A percentile compares a stretch with the other conserved stretches of the same genome.
Evolutionary conservation across 2,888 invertebrate genomes (phyloP).

Genomic region (Orthosia gothica): DNA sequence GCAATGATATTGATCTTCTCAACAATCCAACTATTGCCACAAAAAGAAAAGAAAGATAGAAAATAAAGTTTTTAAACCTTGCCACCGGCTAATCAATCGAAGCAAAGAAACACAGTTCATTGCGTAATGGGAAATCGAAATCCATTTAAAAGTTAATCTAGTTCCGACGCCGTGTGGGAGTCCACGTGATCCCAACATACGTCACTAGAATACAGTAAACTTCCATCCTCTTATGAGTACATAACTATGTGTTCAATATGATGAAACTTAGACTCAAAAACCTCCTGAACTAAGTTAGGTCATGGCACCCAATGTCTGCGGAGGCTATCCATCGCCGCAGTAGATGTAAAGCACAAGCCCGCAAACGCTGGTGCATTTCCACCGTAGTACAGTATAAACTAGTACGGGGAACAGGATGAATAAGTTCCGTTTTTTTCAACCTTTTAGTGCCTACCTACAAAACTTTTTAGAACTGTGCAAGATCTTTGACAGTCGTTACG

Average conservation of each 20-base stretch:
- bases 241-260: not conserved
- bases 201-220: constrained; percentile 6
- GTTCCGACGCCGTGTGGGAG: constrained; percentile 26
- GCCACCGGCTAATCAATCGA: constrained; percentile 18
- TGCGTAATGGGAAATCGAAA: constrained; percentile 45
- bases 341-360: not conserved
- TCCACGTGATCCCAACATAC: constrained; percentile 45
- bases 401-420: too few relatives aligned
- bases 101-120: constrained; percentile 14
- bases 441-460: too few relatives aligned
- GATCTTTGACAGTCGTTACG: too few relatives aligned
- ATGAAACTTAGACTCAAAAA: not conserved
- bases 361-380: not conserved
- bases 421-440: too few relatives aligned
- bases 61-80: not conserved
- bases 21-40: not conserved
- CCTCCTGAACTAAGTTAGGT: not conserved
- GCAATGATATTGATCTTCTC: constrained; percentile 5
- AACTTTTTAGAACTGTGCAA: too few relatives aligned
- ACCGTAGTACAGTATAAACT: too few relatives aligned
- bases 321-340: not conserved
- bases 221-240: not conserved
- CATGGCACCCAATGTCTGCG: not conserved
- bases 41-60: too few relatives aligned
- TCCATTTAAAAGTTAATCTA: constrained; percentile 60